Evolutionary conservation across 2,888 invertebrate species (phyloP), one percentile per base, ranked within the genome.

Genomic region (Chloroclysta siterata): DNA sequence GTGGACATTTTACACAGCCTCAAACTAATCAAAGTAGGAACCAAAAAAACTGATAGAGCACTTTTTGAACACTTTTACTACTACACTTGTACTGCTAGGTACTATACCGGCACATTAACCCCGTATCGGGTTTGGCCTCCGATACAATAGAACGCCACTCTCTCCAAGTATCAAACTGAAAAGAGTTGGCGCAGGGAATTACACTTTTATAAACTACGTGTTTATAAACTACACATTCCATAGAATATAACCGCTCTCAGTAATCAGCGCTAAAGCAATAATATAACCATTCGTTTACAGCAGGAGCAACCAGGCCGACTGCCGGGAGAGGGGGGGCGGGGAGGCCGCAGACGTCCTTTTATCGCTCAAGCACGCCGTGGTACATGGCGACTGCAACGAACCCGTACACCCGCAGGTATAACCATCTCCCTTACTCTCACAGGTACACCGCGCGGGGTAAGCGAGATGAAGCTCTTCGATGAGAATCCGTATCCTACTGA

Each of bases 301-400:
- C 87, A 93, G 85, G 88, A 94, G 72, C 74, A 89, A 90, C 73
- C 77, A 89, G 50, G 86, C 89, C 68, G 94, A 94, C 67, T 93
- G 94, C 69, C 93, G 94, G 60, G 94, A 95, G 70, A 89, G 92
- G 63, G 87, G 85, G 11, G 91, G 92, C 42, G 93, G 95, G 76
- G 97, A 97, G 78, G 96, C 97, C 76, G 97, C 97, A n/a, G 97
- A 98, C 88, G 97, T 97, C 69, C 94, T 98, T 51, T 94, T 98
- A 78, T 97, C 97, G 0, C 90, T 98, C 75, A 98, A 98, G 83
- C 97, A 97, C 84, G 97, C 97, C 48, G 97, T 97, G 63, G 96
- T 97, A 44, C 97, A 97, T 85, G 96, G 97, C 11, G 96, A 95
- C 72, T 93, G 92, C 77, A 87, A 91, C 74, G 91, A 93, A 79